phyloP scores from a whole-genome alignment of 2,888 invertebrate genomes.

The Platycheirus rosarum region DNA sequence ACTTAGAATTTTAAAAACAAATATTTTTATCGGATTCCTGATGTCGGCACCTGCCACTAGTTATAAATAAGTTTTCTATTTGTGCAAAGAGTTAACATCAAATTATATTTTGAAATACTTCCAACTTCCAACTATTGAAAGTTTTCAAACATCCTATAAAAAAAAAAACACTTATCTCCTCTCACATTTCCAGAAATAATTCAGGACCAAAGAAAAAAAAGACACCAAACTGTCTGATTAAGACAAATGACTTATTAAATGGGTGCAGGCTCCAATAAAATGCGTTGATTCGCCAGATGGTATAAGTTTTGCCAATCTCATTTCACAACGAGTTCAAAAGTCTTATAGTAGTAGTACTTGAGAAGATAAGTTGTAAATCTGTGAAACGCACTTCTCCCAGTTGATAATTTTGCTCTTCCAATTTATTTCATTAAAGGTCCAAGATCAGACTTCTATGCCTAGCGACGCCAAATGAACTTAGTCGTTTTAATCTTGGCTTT shows the following conservation, averaged over 20 bases:
- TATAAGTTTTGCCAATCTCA: neutral
- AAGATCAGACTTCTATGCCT: neutral
- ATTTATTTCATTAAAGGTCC: neutral
- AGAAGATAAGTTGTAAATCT: neutral
- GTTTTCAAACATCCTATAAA: neutral
- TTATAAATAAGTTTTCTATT: neutral
- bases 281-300: slow-evolving; percentile 26
- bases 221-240: slow-evolving; percentile 16
- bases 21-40: neutral
- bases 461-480: neutral
- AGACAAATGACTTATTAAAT: slow-evolving; percentile 16
- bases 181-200: neutral
- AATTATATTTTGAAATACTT: neutral
- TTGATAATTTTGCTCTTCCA: neutral
- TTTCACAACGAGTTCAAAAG: slow-evolving; percentile 20
- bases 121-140: neutral
- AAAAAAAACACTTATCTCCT: neutral
- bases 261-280: neutral
- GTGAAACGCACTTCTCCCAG: slow-evolving; percentile 2
- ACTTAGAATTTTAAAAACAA: no score
- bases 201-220: slow-evolving; percentile 1
- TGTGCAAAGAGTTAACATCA: neutral
- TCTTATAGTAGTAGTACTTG: neutral
- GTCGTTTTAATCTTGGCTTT: neutral
- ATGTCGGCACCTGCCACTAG: neutral